Conservation (phyloP, 2,888 invertebrate genomes). For the Oconnorella tubifera region DNA sequence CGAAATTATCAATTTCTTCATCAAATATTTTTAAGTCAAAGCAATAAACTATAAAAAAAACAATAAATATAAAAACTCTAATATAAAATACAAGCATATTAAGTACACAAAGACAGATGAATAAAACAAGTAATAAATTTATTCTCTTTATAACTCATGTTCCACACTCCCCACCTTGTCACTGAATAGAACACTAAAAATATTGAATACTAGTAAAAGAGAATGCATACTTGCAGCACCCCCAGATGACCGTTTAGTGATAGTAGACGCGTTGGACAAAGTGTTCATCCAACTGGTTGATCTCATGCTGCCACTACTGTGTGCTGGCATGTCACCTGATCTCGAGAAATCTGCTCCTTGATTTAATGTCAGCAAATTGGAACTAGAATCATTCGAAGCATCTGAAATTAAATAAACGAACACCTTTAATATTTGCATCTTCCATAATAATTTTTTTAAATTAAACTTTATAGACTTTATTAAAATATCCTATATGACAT, state of each 20-base stretch:
- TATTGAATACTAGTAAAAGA: too few species aligned
- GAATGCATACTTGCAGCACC: constrained; percentile 8
- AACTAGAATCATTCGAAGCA: not conserved
- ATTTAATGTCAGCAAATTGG: constrained; percentile 10
- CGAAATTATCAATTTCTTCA: too few species aligned
- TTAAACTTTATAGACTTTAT: not conserved
- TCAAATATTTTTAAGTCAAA: too few species aligned
- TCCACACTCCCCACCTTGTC: too few species aligned
- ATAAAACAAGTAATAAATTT: too few species aligned
- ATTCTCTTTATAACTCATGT: too few species aligned
- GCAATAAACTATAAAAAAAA: too few species aligned
- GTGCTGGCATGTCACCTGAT: not conserved
- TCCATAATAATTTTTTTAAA: not conserved
- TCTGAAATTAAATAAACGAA: constrained; percentile 7
- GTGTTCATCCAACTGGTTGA: constrained; percentile 84
- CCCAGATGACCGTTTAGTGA: constrained; percentile 59
- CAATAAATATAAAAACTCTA: too few species aligned
- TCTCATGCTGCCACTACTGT: constrained; percentile 16
- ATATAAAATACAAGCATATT: too few species aligned
- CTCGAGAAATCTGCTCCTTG: constrained; percentile 10
- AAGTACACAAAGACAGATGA: not conserved
- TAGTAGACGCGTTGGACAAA: constrained; percentile 70
- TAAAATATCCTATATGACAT: too few species aligned
- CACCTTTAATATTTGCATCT: too few species aligned
- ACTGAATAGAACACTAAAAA: too few species aligned